These are phyloP conservation scores for Leptobrachium leishanense DNA, from an alignment of 2,113 vertebrate genomes.

Conservation along the genomic window DNA sequence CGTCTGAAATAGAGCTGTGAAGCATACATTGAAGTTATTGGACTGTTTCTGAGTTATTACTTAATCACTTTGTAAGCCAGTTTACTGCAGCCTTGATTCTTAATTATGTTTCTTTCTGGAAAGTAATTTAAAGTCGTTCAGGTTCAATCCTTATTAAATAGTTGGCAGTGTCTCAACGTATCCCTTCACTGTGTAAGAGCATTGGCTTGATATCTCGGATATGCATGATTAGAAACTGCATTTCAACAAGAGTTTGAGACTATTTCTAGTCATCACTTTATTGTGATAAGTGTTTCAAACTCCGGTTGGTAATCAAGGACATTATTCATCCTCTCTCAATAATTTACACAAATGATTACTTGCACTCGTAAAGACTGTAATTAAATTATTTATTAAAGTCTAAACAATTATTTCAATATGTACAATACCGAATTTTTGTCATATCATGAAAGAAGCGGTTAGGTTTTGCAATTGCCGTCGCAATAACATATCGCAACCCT, in stretches of 20 bases:
- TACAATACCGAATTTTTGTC: too few relatives aligned
- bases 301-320: not conserved
- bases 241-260: constrained; percentile 1
- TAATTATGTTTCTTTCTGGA: constrained; percentile 31
- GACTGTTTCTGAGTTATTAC: not conserved
- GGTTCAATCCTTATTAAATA: constrained; percentile 32
- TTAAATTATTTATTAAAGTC: too few relatives aligned
- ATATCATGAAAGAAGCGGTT: too few relatives aligned
- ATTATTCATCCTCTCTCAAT: not conserved
- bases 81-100: constrained; percentile 12
- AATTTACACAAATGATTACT: not conserved
- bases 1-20: not conserved
- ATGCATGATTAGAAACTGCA: constrained; percentile 12
- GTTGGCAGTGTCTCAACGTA: constrained; percentile 12
- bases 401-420: too few relatives aligned
- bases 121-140: constrained; percentile 26
- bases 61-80: not conserved
- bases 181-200: not conserved
- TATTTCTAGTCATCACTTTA: too few relatives aligned
- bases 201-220: not conserved
- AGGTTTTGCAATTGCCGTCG: too few relatives aligned
- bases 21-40: not conserved
- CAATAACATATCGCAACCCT: too few relatives aligned
- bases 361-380: not conserved
- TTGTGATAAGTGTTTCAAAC: not conserved